These are phyloP conservation scores for Tichodroma muraria DNA, from an alignment of 2,113 vertebrate species.

Conservation along the genomic window DNA sequence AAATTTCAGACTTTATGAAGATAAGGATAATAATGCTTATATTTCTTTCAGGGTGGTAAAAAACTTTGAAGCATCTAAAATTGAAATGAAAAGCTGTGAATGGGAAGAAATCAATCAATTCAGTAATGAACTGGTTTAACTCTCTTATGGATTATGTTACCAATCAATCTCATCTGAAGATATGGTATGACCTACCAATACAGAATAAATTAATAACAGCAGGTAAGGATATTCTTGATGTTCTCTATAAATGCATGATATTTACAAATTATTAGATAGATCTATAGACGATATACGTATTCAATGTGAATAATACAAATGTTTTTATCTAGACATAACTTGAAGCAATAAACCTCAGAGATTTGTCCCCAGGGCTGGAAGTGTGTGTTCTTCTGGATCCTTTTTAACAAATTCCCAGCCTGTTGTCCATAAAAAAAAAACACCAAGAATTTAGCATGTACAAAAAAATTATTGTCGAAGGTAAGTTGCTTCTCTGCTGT, in stretches of 20 bases:
- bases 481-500: background rate
- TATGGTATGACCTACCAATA: background rate
- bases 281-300: background rate
- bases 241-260: background rate
- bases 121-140: background rate
- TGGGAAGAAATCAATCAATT: background rate
- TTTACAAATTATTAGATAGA: background rate
- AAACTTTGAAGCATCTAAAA: background rate
- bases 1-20: background rate
- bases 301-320: background rate
- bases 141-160: background rate
- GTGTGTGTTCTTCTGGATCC: background rate
- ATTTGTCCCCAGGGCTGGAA: background rate
- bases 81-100: background rate
- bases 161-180: background rate
- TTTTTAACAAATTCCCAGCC: background rate
- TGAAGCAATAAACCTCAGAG: background rate
- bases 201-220: background rate
- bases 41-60: background rate
- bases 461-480: background rate
- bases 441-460: background rate
- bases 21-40: background rate
- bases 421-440: background rate
- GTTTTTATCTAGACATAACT: background rate
- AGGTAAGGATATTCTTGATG: background rate